Base-by-base conservation (phyloP, 2,797 vertebrate genomes). In the Numenius phaeopus region DNA sequence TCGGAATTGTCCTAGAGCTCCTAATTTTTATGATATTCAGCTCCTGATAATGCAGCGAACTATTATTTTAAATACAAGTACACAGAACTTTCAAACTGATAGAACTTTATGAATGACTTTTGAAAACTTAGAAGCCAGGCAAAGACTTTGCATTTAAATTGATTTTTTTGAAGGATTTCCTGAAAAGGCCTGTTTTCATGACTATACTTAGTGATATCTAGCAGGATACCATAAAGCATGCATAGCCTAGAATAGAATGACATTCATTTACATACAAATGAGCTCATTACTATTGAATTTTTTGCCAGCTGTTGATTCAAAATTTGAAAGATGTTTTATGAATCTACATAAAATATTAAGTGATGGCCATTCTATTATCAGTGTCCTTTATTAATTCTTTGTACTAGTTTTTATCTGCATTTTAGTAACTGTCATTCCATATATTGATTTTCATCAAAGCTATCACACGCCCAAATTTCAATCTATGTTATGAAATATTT, bases 251-350 rank as follows among this genome's bases (percentile, higher is more conserved):
- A 96, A 89, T 82, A 92, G 93, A 96, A 83, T 94, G 92, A 89
- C 95, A 95, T 82, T 91, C 87, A 98, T 97, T 97, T 98, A 92
- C 97, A 97, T 97, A 97, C 90, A 98, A 97, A 97, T 96, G 96
- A 97, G 81, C 85, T 96, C 96, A 96, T 98, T 97, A 97, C 90
- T 84, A 95, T 22, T 93, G 96, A 87, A 81, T 94, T 96, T 86
- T 95, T 88, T 79, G 89, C 71, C 93, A 93, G 90, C 85, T 95
- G 94, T 97, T 97, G 97, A 96, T 96, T 96, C 92, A 92, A 96
- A 94, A 92, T 95, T 71, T 95, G 82, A 95, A 96, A 93, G 77
- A 91, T 79, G 44, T 89, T 96, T 96, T 96, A 97, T 93, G 87
- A 97, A 93, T 94, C 89, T 96, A 92, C 90, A 95, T 96, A 94